These are phyloP conservation scores for Erpobdella octoculata DNA, from an alignment of 2,888 invertebrate genomes.

Conservation along the genomic window DNA sequence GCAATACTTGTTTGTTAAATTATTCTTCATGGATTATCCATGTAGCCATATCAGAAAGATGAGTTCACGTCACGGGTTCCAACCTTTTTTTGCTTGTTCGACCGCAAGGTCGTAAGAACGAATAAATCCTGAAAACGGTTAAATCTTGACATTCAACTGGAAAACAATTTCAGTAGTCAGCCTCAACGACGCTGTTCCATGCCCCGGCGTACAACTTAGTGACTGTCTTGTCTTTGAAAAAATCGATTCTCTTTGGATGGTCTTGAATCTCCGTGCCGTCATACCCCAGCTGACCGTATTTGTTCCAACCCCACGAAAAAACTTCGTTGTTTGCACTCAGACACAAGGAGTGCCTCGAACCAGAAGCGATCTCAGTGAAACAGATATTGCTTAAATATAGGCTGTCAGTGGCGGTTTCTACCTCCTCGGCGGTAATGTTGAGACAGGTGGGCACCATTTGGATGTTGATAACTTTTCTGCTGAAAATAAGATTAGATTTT, in stretches of 20 bases:
- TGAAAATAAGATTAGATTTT: no score
- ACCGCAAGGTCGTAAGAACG: no score
- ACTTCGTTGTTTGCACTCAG: conserved; percentile 60
- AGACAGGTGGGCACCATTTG: not conserved
- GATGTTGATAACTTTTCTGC: not conserved
- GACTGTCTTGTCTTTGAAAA: not conserved
- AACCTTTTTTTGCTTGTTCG: no score
- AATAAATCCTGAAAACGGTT: no score
- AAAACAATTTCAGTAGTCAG: no score
- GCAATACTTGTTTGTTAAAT: no score
- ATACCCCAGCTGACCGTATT: conserved; percentile 68
- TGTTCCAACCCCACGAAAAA: conserved; percentile 73
- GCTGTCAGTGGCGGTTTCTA: not conserved
- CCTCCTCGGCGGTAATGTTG: not conserved
- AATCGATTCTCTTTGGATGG: not conserved
- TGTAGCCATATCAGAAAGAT: no score
- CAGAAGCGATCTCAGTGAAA: conserved; percentile 13
- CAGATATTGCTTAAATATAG: not conserved
- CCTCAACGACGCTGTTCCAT: conserved; percentile 20
- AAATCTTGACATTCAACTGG: no score
- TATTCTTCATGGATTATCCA: no score
- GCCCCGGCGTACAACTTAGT: not conserved
- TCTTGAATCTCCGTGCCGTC: conserved; percentile 17
- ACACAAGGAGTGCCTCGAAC: conserved; percentile 23
- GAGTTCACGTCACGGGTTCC: no score